A percentile compares a stretch with the other conserved stretches of the same genome.
Conservation (phyloP, 2,888 invertebrate genomes). For the Tethea ocularis region DNA sequence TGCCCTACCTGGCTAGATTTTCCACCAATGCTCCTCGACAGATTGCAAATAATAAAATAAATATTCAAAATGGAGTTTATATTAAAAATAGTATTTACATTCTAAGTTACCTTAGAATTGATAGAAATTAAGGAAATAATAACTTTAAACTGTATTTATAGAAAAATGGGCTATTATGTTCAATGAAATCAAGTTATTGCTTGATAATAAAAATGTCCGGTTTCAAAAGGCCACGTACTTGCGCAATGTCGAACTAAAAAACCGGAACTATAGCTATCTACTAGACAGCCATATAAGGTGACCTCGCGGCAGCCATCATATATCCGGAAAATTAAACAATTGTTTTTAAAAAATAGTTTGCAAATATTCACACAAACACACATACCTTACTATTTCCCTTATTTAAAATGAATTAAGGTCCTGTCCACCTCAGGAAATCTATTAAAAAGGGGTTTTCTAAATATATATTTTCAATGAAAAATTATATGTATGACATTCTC, state of each 20-base stretch:
- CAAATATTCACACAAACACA: background rate
- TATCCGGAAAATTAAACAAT: background rate
- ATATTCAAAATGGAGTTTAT: background rate
- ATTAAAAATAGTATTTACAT: no score
- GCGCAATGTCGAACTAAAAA: slow-evolving; percentile 29
- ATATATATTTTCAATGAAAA: no score
- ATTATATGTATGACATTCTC: no score
- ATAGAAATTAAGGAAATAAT: background rate
- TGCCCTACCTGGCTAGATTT: background rate
- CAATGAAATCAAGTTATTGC: slow-evolving; percentile 3
- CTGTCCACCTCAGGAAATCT: no score
- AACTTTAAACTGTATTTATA: background rate
- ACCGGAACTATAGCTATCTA: slow-evolving; percentile 9
- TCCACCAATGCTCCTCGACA: background rate
- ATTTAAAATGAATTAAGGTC: no score
- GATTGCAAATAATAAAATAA: background rate
- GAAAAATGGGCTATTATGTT: background rate
- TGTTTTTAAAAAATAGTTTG: background rate
- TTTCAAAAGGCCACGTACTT: slow-evolving; percentile 36
- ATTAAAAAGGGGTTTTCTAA: no score
- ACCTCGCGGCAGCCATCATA: background rate
- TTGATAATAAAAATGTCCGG: slow-evolving; percentile 9
- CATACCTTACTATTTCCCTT: background rate
- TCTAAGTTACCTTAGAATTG: no score
- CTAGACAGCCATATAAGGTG: background rate